Conservation (phyloP, 2,113 vertebrate species). For the Ahaetulla prasina region DNA sequence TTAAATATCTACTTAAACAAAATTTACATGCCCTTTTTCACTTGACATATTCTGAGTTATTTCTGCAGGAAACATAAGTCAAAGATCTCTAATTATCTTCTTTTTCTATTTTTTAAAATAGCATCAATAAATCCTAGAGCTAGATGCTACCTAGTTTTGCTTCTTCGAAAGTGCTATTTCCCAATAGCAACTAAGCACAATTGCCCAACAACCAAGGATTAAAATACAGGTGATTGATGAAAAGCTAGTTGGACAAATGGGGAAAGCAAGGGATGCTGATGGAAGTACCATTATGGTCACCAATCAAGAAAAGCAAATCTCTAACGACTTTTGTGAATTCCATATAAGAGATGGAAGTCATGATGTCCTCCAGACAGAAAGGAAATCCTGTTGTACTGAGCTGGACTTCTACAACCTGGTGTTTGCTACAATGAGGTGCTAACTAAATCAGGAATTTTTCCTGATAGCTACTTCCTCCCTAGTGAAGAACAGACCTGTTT, state of each 20-base stretch:
- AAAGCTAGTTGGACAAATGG: neutral
- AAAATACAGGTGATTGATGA: neutral
- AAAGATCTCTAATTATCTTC: neutral
- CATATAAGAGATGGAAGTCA: no score
- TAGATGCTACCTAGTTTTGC: neutral
- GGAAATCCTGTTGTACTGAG: neutral
- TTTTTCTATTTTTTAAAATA: neutral
- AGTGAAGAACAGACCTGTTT: neutral
- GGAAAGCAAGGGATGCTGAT: neutral
- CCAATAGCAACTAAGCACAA: neutral
- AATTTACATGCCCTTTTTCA: neutral
- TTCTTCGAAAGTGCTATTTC: neutral
- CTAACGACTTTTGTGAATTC: neutral
- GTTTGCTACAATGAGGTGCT: neutral
- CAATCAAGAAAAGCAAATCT: neutral
- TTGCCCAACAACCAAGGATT: neutral
- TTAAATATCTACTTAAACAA: neutral
- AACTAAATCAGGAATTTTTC: neutral
- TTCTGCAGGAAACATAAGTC: neutral
- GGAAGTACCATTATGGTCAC: neutral
- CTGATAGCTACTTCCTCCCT: neutral
- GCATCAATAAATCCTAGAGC: neutral
- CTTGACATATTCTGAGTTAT: neutral
- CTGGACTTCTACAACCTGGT: neutral
- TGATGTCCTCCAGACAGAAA: neutral